Evolutionary conservation across 1,140 invertebrate species (phyloP).

Genomic region (silkworm (Bombyx mori)): DNA sequence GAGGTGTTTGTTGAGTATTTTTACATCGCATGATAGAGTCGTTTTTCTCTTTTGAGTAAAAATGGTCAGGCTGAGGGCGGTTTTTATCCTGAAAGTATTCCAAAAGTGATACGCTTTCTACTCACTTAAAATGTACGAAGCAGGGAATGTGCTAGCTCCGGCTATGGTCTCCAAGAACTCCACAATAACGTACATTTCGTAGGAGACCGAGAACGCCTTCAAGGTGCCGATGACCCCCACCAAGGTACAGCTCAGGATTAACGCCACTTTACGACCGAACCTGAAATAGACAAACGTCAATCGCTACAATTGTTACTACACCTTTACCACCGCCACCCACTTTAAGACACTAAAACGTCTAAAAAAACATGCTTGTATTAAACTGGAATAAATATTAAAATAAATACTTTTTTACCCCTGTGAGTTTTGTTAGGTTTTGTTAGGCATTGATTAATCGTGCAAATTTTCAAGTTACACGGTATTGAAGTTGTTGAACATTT

Average conservation of each 20-base stretch:
- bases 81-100: background rate
- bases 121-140: conserved; percentile 63
- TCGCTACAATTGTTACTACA: background rate
- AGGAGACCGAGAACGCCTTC: conserved; percentile 76
- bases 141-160: conserved; percentile 61
- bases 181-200: conserved; percentile 76
- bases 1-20: too few relatives aligned
- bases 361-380: too few relatives aligned
- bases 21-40: background rate
- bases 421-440: too few relatives aligned
- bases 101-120: background rate
- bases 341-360: too few relatives aligned
- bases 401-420: too few relatives aligned
- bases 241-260: conserved; percentile 47
- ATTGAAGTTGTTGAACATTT: too few relatives aligned
- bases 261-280: conserved; percentile 53
- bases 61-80: background rate
- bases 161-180: conserved; percentile 78
- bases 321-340: too few relatives aligned
- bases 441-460: too few relatives aligned
- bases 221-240: conserved; percentile 52
- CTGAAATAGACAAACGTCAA: conserved; percentile 15
- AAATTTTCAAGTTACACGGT: too few relatives aligned
- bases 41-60: background rate
- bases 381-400: too few relatives aligned